phyloP scores from a whole-genome alignment of 2,113 vertebrate genomes.

The Plecturocebus donacophilus region DNA sequence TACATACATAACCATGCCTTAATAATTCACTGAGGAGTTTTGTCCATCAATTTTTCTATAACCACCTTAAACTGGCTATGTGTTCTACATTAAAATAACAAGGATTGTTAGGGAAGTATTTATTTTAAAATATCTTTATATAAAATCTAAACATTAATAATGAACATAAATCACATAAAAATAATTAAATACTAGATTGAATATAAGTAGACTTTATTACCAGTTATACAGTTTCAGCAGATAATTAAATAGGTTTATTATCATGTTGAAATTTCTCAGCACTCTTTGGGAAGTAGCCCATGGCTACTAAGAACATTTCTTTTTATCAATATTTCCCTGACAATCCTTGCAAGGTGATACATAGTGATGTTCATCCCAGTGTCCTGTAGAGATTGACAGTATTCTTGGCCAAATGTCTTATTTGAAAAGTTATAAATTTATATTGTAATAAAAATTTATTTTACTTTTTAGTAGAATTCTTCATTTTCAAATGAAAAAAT shows the following conservation, averaged over 20 bases:
- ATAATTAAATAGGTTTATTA: neutral
- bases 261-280: neutral
- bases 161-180: neutral
- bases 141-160: slow-evolving; percentile 8
- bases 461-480: neutral
- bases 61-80: neutral
- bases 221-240: neutral
- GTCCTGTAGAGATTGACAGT: neutral
- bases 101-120: neutral
- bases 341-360: neutral
- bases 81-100: slow-evolving; percentile 9
- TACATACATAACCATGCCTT: neutral
- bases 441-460: neutral
- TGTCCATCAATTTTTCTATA: neutral
- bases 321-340: neutral
- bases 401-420: neutral
- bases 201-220: neutral
- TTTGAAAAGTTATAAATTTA: neutral
- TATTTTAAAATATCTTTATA: neutral
- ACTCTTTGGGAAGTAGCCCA: neutral
- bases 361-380: neutral
- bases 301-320: neutral
- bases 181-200: neutral
- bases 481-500: slow-evolving; percentile 11
- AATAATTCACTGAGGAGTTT: neutral